Percentiles rank a stretch among this genome's conserved stretches.
Conservation (phyloP, 2,888 invertebrate genomes). For the Lathronympha strigana region DNA sequence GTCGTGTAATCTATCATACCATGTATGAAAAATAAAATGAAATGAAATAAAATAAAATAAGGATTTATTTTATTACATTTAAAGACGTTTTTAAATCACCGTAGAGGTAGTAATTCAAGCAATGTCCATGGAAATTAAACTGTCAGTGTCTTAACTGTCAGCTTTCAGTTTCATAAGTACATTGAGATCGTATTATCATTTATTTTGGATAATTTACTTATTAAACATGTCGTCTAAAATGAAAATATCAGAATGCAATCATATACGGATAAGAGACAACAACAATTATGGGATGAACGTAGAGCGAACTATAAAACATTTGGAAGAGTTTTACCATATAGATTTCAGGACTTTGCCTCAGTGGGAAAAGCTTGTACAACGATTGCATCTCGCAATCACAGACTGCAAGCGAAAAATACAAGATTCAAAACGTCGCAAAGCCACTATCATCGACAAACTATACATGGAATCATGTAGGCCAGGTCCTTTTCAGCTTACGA, state of each 20-base stretch:
- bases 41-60: no score
- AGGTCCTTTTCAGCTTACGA: conserved; percentile 68
- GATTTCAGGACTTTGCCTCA: conserved; percentile 63
- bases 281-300: conserved; percentile 55
- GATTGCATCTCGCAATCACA: conserved; percentile 55
- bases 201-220: background rate
- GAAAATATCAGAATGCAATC: conserved; percentile 55
- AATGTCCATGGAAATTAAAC: background rate
- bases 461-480: conserved; percentile 57
- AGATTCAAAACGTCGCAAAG: conserved; percentile 59
- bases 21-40: no score
- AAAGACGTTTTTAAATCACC: background rate
- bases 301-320: conserved; percentile 59
- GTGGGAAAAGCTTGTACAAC: conserved; percentile 64
- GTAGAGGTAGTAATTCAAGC: background rate
- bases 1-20: no score
- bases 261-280: conserved; percentile 60
- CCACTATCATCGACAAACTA: conserved; percentile 64
- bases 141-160: conserved; percentile 10
- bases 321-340: conserved; percentile 61
- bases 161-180: background rate
- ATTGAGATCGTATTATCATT: background rate
- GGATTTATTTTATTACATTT: no score
- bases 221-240: conserved; percentile 30
- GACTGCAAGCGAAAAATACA: conserved; percentile 60